phyloP scores from a whole-genome alignment of 1,140 invertebrate species.

The Prorops nasuta region DNA sequence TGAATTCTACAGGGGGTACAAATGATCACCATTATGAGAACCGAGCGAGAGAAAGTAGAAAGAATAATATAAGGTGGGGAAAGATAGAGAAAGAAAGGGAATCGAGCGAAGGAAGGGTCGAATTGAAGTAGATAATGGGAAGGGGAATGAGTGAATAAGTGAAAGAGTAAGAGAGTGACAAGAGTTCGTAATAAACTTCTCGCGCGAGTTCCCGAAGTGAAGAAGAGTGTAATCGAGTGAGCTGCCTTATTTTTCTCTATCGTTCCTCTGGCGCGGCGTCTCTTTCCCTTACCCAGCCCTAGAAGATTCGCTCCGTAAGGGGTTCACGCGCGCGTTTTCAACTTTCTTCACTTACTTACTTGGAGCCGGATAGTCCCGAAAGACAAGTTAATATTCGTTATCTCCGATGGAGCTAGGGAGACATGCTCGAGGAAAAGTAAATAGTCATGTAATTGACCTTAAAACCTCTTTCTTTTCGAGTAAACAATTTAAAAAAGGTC shows the following conservation, averaged over 20 bases:
- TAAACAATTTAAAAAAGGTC: too few species aligned
- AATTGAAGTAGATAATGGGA: background rate
- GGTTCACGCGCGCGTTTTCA: slow-evolving; percentile 29
- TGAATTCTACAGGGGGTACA: too few species aligned
- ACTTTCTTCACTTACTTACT: slow-evolving; percentile 41
- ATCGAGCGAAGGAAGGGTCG: background rate
- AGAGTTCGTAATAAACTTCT: slow-evolving; percentile 42
- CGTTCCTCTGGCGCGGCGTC: slow-evolving; percentile 8
- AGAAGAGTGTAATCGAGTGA: slow-evolving; percentile 40
- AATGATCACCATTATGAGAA: slow-evolving; percentile 10
- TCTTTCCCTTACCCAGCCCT: too few species aligned
- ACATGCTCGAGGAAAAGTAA: too few species aligned
- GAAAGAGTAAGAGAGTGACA: slow-evolving; percentile 15
- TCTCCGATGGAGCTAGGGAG: too few species aligned
- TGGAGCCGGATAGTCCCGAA: slow-evolving; percentile 21
- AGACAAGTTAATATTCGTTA: slow-evolving; percentile 38
- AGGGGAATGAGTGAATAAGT: slow-evolving; percentile 8
- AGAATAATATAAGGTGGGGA: slow-evolving; percentile 11
- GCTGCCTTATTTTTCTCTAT: slow-evolving; percentile 37
- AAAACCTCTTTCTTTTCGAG: too few species aligned
- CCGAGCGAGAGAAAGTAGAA: slow-evolving; percentile 10
- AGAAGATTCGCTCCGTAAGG: too few species aligned
- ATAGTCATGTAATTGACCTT: too few species aligned
- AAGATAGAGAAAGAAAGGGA: background rate
- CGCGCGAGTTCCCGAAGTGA: slow-evolving; percentile 36